Conservation (phyloP, 2,888 invertebrate species). For the Apotomis turbidana region DNA sequence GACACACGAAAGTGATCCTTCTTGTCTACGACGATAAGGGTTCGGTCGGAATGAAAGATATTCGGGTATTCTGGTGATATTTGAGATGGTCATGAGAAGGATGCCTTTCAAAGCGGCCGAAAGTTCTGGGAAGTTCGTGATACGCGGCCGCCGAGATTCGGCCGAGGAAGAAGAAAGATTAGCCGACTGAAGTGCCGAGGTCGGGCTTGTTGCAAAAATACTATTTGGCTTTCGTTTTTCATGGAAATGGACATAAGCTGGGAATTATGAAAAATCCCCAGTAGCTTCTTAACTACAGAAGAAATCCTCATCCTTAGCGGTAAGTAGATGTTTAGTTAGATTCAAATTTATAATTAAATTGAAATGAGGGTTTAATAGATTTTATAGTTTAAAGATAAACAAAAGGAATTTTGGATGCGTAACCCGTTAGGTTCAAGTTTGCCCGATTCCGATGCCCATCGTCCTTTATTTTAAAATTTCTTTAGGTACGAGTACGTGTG, state of each 20-base stretch:
- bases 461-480: too few relatives aligned
- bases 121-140: constrained; percentile 38
- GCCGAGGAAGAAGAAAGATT: constrained; percentile 18
- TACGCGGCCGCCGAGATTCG: constrained; percentile 16
- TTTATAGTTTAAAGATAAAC: too few relatives aligned
- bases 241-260: not conserved
- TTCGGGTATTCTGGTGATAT: constrained; percentile 46
- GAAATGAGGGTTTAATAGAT: not conserved
- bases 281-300: not conserved
- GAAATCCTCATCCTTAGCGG: too few relatives aligned
- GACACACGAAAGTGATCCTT: not conserved
- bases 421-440: too few relatives aligned
- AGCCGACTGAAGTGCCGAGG: constrained; percentile 20
- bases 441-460: too few relatives aligned
- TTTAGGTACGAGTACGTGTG: too few relatives aligned
- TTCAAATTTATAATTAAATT: too few relatives aligned
- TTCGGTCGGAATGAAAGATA: not conserved
- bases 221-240: not conserved
- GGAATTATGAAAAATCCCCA: not conserved
- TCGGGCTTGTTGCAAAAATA: not conserved
- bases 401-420: too few relatives aligned
- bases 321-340: too few relatives aligned
- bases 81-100: constrained; percentile 57
- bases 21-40: not conserved
- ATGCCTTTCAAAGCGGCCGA: constrained; percentile 41